Percentiles rank a stretch among this genome's conserved stretches.
These are phyloP conservation scores for Drosophila rellima DNA, from an alignment of 2,888 invertebrate species.

Conservation along the genomic window DNA sequence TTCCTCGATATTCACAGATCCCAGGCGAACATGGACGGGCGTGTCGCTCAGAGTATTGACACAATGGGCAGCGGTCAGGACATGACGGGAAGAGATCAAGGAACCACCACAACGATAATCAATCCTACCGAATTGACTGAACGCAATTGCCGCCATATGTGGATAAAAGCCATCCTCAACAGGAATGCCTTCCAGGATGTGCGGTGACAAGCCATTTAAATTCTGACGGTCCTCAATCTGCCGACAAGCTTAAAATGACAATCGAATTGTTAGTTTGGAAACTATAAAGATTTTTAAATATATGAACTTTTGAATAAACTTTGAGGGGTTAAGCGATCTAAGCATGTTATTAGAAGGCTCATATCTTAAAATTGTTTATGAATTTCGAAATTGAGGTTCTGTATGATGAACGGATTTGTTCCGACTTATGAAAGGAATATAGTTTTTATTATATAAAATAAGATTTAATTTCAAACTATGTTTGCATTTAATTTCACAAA, in stretches of 20 bases:
- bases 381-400: too few species aligned
- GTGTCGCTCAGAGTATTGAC: constrained; percentile 42
- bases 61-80: constrained; percentile 84
- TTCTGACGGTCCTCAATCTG: neutral
- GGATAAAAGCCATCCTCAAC: constrained; percentile 79
- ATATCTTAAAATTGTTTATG: too few species aligned
- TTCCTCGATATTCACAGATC: constrained; percentile 67
- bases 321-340: too few species aligned
- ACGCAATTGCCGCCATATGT: constrained; percentile 83
- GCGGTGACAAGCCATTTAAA: constrained; percentile 45
- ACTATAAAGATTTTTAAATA: neutral
- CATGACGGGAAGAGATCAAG: constrained; percentile 74
- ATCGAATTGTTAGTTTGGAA: neutral
- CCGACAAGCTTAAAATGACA: constrained; percentile 31
- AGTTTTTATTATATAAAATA: neutral
- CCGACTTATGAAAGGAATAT: neutral
- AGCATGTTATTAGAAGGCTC: too few species aligned
- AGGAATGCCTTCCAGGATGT: constrained; percentile 79
- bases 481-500: too few species aligned
- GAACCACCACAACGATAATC: constrained; percentile 80
- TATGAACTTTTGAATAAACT: too few species aligned
- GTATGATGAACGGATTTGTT: too few species aligned
- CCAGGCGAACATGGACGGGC: constrained; percentile 78
- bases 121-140: constrained; percentile 41
- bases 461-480: too few species aligned